These are phyloP conservation scores for Aradophagus sp. DNA, from an alignment of 1,140 invertebrate species.

Conservation along the genomic window DNA sequence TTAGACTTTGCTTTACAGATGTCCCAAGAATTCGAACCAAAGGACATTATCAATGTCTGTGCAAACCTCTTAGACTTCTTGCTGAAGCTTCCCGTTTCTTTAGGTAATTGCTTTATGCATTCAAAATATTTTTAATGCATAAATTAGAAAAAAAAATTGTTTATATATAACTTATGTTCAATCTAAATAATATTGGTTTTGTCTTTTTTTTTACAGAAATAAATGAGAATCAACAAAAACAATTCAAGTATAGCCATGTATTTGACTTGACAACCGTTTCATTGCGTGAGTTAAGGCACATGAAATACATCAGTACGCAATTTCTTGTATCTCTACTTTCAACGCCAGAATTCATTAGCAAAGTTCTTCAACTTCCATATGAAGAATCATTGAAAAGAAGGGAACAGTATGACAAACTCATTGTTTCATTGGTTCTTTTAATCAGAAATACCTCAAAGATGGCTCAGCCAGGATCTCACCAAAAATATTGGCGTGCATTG, in stretches of 20 bases:
- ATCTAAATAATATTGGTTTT: no score
- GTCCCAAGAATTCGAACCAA: slow-evolving; percentile 79
- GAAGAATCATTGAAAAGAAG: slow-evolving; percentile 75
- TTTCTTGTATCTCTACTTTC: slow-evolving; percentile 82
- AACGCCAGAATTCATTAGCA: slow-evolving; percentile 80
- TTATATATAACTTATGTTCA: no score
- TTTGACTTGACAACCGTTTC: slow-evolving; percentile 81
- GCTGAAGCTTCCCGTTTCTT: slow-evolving; percentile 79
- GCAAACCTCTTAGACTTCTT: slow-evolving; percentile 81
- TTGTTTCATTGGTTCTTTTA: slow-evolving; percentile 80
- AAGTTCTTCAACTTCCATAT: slow-evolving; percentile 69
- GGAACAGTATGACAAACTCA: slow-evolving; percentile 79
- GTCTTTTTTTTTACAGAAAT: no score
- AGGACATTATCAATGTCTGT: slow-evolving; percentile 79
- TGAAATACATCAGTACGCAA: slow-evolving; percentile 84
- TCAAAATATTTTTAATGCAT: no score
- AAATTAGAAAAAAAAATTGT: no score
- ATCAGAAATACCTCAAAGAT: slow-evolving; percentile 80
- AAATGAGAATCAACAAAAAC: neutral
- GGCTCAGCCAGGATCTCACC: slow-evolving; percentile 76
- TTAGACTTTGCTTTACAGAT: slow-evolving; percentile 83
- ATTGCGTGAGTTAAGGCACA: slow-evolving; percentile 85
- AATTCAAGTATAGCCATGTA: slow-evolving; percentile 74
- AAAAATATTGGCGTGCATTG: slow-evolving; percentile 88
- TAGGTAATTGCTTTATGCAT: slow-evolving; percentile 72